Percentiles rank a stretch among this genome's conserved stretches.
Conservation (phyloP, 2,888 invertebrate species). For the Idaea dimidiata region DNA sequence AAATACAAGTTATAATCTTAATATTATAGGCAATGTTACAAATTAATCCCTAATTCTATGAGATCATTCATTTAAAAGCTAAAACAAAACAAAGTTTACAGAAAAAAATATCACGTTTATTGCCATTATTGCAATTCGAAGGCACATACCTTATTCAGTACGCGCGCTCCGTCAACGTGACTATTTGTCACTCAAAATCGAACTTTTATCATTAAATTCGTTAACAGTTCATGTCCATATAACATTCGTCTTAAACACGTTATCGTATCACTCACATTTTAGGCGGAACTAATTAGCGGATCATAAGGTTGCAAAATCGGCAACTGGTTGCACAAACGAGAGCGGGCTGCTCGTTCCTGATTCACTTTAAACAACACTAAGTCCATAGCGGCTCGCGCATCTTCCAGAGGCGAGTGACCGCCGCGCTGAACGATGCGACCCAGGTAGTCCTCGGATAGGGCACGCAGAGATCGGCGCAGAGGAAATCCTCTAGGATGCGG, state of each 20-base stretch:
- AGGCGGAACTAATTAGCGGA: conserved; percentile 71
- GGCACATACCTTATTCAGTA: conserved; percentile 70
- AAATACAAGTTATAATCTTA: conserved; percentile 33
- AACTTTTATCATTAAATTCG: conserved; percentile 38
- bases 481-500: conserved; percentile 93
- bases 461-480: conserved; percentile 90
- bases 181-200: conserved; percentile 56
- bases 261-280: conserved; percentile 47
- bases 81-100: conserved; percentile 45
- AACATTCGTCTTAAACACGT: conserved; percentile 54
- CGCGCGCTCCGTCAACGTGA: conserved; percentile 79
- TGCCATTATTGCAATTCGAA: conserved; percentile 75
- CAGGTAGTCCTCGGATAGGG: conserved; percentile 86
- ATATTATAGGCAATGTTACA: conserved; percentile 26
- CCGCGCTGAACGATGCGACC: conserved; percentile 90
- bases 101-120: conserved; percentile 78
- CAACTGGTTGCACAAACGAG: conserved; percentile 46
- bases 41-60: conserved; percentile 13
- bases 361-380: conserved; percentile 89
- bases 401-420: conserved; percentile 96
- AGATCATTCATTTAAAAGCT: conserved; percentile 11
- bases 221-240: conserved; percentile 56
- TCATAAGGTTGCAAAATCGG: conserved; percentile 69
- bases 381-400: conserved; percentile 94
- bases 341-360: conserved; percentile 52